Base-by-base conservation (phyloP, 2,888 invertebrate species). In the Drosophila nr. medialis region DNA sequence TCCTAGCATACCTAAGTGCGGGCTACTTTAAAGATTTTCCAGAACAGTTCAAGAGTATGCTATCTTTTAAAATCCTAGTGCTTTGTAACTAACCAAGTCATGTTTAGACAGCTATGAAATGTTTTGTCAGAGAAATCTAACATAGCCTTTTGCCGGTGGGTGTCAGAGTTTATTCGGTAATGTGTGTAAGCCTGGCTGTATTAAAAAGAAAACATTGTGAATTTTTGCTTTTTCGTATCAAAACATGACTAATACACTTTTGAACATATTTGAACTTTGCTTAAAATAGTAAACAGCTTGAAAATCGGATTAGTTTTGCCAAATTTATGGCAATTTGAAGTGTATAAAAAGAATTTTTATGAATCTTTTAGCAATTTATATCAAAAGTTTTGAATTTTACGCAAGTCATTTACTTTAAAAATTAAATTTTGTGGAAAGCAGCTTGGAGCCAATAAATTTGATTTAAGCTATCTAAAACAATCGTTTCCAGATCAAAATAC, bases 1-100 rank as follows among this genome's bases (percentile, higher is more conserved):
- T 6, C 21, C 0, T 36, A 30, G 70, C 67, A 71, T 65, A 68
- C 78, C 71, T 58, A 50, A 29, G 38, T 24, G 62, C 53, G 48
- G 13, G 0, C 0, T 0, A 0, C 1, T 53, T 42, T 21, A 42
- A 49, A 32, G n/a, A 13, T 24, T 32, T 51, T 32, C 5, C 0
- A 2, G 0, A 24, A 40, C 59, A 34, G 6, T 11, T 2, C n/a
- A 51, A 48, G 32, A 56, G 63, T 67, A 72, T 56, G 66, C 51
- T 13, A 51, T 10, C 10, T n/a, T 27, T 7, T 21, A 13, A 45
- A 21, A 21, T 21, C 1, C 42, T 21, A 7, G 13, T 13, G 13
- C 45, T 13, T 21, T 21, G 21, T 10, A 2, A n/a, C n/a, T 40
- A n/a, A 40, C 4, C 40, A 40, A 10, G 4, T 10, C 10, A 4